Base-by-base conservation (phyloP, 2,888 invertebrate genomes). In the Listrodromus nycthemerus region DNA sequence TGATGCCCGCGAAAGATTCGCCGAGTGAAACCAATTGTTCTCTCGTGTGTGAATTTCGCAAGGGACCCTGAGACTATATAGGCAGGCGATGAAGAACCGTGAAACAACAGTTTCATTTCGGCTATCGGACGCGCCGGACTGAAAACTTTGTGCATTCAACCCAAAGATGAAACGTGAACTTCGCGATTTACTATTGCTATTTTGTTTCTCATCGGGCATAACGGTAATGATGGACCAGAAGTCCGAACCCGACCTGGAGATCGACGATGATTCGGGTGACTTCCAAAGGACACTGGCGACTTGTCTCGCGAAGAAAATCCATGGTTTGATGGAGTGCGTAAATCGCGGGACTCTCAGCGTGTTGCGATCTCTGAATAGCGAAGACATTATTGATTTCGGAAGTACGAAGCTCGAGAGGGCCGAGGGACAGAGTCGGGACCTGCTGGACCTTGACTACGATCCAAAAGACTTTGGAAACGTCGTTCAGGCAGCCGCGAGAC, bases 391-490 rank as follows among this genome's bases (percentile, higher is more conserved):
- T 82, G 95, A 95, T 88, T 94, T 97, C 78, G 95, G 96, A 0
- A 95, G 94, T 16, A 94, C 97, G 2, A 94, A 95, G 16, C 94
- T 96, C 86, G 95, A 95, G 0, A 95, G 95, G 89, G 95, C 96
- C 89, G 90, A 88, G 24, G 95, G 95, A 77, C 95, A 96, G 69
- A 95, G 95, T 16, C 95, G 97, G 73, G 96, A 96, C 82, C 94
- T 96, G 81, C 94, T 95, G 70, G 96, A 95, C 91, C 94, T 96
- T 86, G 96, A 97, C 88, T 96, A 96, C 84, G 96, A 97, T 94
- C 97, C 97, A 0, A 95, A 95, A 90, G 96, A 96, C 93, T 96
- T 96, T 83, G 95, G 96, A 95, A 96, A 95, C 90, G 92, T 91
- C 67, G 85, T 92, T 7, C 91, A 89, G 41, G 92, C 93, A 0